phyloP scores from a whole-genome alignment of 2,113 vertebrate genomes.

The Callocephalon fimbriatum region DNA sequence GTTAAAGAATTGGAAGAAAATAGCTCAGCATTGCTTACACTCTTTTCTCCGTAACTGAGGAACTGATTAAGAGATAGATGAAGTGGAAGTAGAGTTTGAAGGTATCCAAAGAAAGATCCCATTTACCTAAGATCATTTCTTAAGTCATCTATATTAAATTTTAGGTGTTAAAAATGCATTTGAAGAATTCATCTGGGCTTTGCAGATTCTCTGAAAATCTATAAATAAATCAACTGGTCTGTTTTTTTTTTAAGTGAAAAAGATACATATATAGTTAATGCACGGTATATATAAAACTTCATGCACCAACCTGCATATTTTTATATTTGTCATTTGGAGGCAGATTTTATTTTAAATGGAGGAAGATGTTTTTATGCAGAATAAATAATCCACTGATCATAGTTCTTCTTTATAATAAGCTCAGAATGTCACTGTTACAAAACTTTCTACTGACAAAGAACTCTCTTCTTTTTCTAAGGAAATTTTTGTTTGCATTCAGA shows the following conservation, averaged over 20 bases:
- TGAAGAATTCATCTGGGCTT: neutral
- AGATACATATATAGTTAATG: neutral
- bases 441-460: neutral
- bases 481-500: neutral
- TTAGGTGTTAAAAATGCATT: neutral
- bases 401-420: neutral
- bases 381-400: neutral
- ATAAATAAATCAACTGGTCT: neutral
- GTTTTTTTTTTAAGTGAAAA: neutral
- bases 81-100: neutral
- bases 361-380: neutral
- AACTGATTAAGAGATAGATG: neutral
- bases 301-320: neutral
- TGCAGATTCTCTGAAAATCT: neutral
- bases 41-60: neutral
- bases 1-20: neutral
- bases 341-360: neutral
- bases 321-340: neutral
- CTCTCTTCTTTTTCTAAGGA: neutral
- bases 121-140: neutral
- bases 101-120: neutral
- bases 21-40: neutral
- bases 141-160: neutral
- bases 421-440: neutral
- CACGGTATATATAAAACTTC: neutral